These are phyloP conservation scores for Eupithecia tripunctaria DNA, from an alignment of 2,888 invertebrate genomes.

Conservation along the genomic window DNA sequence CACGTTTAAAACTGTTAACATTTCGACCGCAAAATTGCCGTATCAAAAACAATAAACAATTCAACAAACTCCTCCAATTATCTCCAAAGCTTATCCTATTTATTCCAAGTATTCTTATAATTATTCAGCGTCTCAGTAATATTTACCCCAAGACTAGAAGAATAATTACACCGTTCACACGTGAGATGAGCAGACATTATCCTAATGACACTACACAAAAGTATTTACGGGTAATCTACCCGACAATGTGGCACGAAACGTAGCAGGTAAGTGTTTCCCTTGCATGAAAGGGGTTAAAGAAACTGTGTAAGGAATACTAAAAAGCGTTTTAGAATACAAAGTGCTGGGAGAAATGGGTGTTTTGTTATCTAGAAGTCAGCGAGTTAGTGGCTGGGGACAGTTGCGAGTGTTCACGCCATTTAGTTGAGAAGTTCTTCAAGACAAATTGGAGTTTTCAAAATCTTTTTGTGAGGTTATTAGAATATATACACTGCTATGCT, in stretches of 20 bases:
- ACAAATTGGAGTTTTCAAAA: background rate
- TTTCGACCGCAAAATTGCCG: background rate
- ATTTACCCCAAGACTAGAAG: slow-evolving; percentile 7
- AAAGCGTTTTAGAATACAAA: slow-evolving; percentile 31
- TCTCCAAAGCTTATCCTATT: background rate
- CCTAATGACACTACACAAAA: slow-evolving; percentile 28
- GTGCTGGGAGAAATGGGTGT: slow-evolving; percentile 11
- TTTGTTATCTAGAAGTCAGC: slow-evolving; percentile 19
- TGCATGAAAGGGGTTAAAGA: slow-evolving; percentile 42
- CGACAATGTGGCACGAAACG: slow-evolving; percentile 32
- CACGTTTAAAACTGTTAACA: background rate
- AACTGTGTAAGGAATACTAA: slow-evolving; percentile 32
- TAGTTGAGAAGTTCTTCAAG: background rate
- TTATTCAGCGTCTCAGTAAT: background rate
- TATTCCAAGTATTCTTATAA: background rate
- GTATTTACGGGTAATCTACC: slow-evolving; percentile 41
- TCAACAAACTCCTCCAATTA: background rate
- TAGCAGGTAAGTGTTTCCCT: slow-evolving; percentile 32
- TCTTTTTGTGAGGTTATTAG: background rate
- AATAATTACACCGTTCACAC: slow-evolving; percentile 26
- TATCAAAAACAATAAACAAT: background rate
- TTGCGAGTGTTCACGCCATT: background rate
- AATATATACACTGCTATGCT: background rate
- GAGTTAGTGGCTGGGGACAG: slow-evolving; percentile 2
- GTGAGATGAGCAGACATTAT: slow-evolving; percentile 24